Base-by-base conservation (phyloP, 1,140 invertebrate genomes). In the Copidosoma floridanum region DNA sequence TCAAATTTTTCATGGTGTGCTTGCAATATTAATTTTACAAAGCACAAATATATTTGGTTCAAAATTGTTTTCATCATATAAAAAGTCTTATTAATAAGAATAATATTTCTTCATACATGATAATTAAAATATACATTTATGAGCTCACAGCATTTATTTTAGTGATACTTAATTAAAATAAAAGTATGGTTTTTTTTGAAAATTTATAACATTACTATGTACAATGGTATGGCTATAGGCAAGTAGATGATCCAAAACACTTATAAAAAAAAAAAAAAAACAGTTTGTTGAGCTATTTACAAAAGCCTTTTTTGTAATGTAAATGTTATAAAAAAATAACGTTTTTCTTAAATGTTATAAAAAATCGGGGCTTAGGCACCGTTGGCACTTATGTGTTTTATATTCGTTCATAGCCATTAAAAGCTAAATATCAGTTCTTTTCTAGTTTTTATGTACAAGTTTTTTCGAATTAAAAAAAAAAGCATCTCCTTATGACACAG, bases 181-280 rank as follows among this genome's bases (percentile, higher is more conserved):
- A 52, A 52, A 38, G 32, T 23, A n/a, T n/a, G n/a, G n/a, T n/a
- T n/a, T n/a, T n/a, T n/a, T n/a, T n/a, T n/a, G n/a, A n/a, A 4
- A 47, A 23, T 23, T 51, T 14, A 46, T 53, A 14, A 60, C 37
- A 53, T 47, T 61, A 61, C 47, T 61, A 61, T 61, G 16, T 61
- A 61, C 51, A 61, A 38, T 24, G 37, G 26, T 55, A 61, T 20
- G 11, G 32, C 46, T 61, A 54, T 44, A 51, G n/a, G 48, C 32
- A 18, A 46, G 14, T n/a, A 44, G 38, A 5, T 27, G 35, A 8
- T 14, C 32, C 21, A 7, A 51, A 50, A 58, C 7, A 44, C 47
- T 40, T 40, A 51, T 3, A 35, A 6, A 48, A n/a, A n/a, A n/a
- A n/a, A n/a, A n/a, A n/a, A n/a, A n/a, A n/a, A n/a, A n/a, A n/a